These are phyloP conservation scores for Hyaena hyaena DNA, from an alignment of 2,113 vertebrate species.

Conservation along the genomic window DNA sequence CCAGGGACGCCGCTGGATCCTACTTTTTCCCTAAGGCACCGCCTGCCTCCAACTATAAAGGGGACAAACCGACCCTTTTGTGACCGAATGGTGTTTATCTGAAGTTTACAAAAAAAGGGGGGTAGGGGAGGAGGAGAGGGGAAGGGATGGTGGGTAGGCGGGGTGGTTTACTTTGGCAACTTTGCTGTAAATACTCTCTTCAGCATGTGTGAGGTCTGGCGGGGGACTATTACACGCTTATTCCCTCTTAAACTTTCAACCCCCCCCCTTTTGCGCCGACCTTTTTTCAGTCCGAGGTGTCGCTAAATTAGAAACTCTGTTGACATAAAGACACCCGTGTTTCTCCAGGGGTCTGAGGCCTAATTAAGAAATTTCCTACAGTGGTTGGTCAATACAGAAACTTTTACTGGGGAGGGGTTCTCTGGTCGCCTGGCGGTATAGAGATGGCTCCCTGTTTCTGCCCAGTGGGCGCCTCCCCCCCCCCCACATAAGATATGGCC, in stretches of 20 bases:
- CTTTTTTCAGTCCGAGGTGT: slow-evolving; percentile 88
- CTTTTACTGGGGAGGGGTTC: slow-evolving; percentile 73
- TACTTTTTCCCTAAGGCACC: not conserved
- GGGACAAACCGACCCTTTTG: slow-evolving; percentile 67
- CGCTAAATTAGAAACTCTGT: slow-evolving; percentile 82
- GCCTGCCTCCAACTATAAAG: slow-evolving; percentile 32
- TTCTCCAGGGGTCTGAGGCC: slow-evolving; percentile 81
- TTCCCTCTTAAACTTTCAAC: slow-evolving; percentile 86
- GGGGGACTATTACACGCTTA: slow-evolving; percentile 81
- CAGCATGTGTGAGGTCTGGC: slow-evolving; percentile 83
- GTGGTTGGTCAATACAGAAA: slow-evolving; percentile 83
- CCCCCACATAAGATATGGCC: no score
- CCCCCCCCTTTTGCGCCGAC: slow-evolving; percentile 74
- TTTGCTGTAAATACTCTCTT: slow-evolving; percentile 82
- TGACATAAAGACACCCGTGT: slow-evolving; percentile 81
- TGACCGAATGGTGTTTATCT: slow-evolving; percentile 79
- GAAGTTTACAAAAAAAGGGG: slow-evolving; percentile 58
- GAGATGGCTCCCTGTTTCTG: not conserved
- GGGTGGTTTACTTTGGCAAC: slow-evolving; percentile 82
- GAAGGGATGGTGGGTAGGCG: slow-evolving; percentile 10
- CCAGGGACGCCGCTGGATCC: fast-evolving
- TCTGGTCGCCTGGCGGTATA: not conserved
- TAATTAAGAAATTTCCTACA: slow-evolving; percentile 85
- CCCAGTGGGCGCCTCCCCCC: not conserved
- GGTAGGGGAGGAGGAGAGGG: not conserved